Evolutionary conservation across 2,113 vertebrate genomes (phyloP), one percentile per base, ranked within the genome.

Genomic region (Sceloporus tristichus): DNA sequence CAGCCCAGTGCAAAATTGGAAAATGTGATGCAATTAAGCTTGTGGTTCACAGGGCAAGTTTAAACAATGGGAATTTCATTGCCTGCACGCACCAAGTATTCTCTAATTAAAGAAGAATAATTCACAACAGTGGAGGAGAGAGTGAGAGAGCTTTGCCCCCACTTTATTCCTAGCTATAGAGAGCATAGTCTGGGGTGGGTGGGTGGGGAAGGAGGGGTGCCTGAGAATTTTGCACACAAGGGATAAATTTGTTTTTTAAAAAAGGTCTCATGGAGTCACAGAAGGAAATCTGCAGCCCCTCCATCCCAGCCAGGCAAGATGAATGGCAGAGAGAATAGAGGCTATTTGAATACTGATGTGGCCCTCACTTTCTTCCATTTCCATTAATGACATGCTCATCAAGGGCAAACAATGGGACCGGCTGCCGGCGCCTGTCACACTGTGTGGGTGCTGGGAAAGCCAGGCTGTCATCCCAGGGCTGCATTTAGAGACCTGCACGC

Each of bases 311-410:
- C 95, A 96, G 94, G 95, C 93, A 93, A 11, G 91, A 92, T 97
- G 97, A 97, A 97, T 96, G 96, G 97, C 97, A 97, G 96, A 94
- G 95, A 97, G 96, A 97, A 97, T 97, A 97, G 97, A 98, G 97
- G 96, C 97, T 98, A 98, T 98, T 98, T 98, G 98, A 98, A 98
- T 98, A 98, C 97, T 98, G 98, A 99, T 98, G 97, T 97, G 97
- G 97, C 96, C 97, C 97, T 97, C 96, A 97, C 97, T 98, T 98
- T 98, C 97, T 98, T 96, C 97, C 95, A 97, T 98, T 97, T 97
- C 97, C 97, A 97, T 97, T 98, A 98, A 97, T 97, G 97, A 98
- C 98, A 98, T 97, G 98, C 98, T 98, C 97, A 98, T 98, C 98
- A 98, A 98, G 97, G 97, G 97, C 97, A 98, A 97, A 98, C 98